These are phyloP conservation scores for Lateolabrax maculatus DNA, from an alignment of 2,797 vertebrate genomes.

Conservation along the genomic window DNA sequence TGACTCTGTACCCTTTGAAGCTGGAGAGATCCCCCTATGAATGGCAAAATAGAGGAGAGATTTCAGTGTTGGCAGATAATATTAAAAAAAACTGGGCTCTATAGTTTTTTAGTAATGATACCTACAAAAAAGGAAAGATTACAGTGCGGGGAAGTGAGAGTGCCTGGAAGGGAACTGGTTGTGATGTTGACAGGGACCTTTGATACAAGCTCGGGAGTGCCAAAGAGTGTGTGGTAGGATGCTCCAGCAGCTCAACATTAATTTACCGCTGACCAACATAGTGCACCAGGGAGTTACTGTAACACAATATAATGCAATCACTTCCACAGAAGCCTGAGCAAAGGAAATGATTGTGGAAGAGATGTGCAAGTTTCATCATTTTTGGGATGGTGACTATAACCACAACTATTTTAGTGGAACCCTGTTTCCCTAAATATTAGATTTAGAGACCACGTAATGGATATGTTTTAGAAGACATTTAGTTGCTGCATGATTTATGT, in stretches of 20 bases:
- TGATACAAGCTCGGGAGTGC: constrained; percentile 42
- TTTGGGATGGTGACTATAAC: not conserved
- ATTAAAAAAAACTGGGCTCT: constrained; percentile 62
- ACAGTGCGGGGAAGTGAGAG: constrained; percentile 43
- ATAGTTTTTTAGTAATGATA: constrained; percentile 57
- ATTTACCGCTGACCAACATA: constrained; percentile 19
- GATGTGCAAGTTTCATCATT: not conserved
- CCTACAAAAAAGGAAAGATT: constrained; percentile 60
- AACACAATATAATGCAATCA: not conserved
- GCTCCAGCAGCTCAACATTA: constrained; percentile 42
- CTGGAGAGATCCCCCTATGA: constrained; percentile 73
- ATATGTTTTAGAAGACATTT: not conserved
- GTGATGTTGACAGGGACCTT: constrained; percentile 61
- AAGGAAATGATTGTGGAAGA: constrained; percentile 21
- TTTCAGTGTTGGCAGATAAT: constrained; percentile 73
- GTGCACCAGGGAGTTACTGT: not conserved
- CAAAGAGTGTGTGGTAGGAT: constrained; percentile 43
- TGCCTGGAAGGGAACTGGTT: constrained; percentile 43
- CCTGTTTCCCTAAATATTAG: not conserved
- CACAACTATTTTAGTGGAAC: not conserved
- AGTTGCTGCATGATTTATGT: not conserved
- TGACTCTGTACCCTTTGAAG: constrained; percentile 76
- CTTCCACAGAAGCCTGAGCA: constrained; percentile 10
- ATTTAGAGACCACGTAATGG: not conserved
- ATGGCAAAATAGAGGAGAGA: constrained; percentile 65